Evolutionary conservation across 2,113 vertebrate genomes (phyloP), one percentile per base, ranked within the genome.

Genomic region (Pachypanchax playfairii): DNA sequence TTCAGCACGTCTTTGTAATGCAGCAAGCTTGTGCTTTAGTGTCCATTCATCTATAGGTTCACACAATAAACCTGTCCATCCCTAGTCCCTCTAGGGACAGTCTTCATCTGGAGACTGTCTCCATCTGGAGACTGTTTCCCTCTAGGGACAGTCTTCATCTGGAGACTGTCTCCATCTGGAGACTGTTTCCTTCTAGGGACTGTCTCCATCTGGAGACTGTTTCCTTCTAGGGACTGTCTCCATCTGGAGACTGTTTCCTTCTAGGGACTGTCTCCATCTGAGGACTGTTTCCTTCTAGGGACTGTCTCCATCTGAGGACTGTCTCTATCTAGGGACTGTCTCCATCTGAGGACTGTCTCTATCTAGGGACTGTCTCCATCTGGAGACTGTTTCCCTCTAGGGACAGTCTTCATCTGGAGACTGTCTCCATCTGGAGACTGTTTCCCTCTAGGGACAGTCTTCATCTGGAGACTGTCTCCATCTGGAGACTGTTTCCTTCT

Each of bases 11-110:
- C 77, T 79, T 74, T 77, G 70, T 85, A 73, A 77, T 85, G 80
- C 73, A 88, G 86, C 85, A 85, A 85, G 87, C 85, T 93, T 93
- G 92, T 93, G 92, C 91, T 93, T 93, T 91, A 84, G 76, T 84
- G 84, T 87, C 83, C 74, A 84, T 81, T 73, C 79, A 70, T 69
- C 33, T 72, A 62, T 51, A 75, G 79, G 76, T 78, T 85, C 80
- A 65, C 58, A 82, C 79, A 52, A 85, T 84, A 82, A 87, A 85
- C 5, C 38, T n/a, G n/a, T n/a, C n/a, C n/a, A n/a, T n/a, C n/a
- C n/a, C n/a, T n/a, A n/a, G n/a, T n/a, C n/a, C n/a, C n/a, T n/a
- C n/a, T n/a, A n/a, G n/a, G n/a, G n/a, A n/a, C n/a, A n/a, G n/a
- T n/a, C 82, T 60, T 69, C 31, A 9, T 33, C 7, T 3, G 12